Evolutionary conservation across 2,113 vertebrate species (phyloP), one percentile per base, ranked within the genome.

Genomic region (Columba livia): DNA sequence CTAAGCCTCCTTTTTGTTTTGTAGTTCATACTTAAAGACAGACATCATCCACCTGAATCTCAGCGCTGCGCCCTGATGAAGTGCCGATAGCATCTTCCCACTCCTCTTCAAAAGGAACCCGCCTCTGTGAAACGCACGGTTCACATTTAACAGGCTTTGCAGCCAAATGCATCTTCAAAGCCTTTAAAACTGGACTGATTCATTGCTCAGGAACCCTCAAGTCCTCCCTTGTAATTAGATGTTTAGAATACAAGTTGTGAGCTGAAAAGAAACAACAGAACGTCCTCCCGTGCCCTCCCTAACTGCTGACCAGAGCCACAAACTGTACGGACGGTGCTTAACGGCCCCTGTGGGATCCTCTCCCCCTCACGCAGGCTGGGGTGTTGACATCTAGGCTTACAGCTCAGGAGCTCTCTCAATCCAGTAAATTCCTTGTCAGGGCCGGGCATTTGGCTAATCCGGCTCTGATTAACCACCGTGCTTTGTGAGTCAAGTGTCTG

Each of bases 351-450:
- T 18, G 51, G 57, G 44, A 78, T 70, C 40, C 79, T 86, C 57
- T 78, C 64, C 61, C 48, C 32, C 65, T 54, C 53, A n/a, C 51
- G 50, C 1, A 84, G 53, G 31, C 75, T 32, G 40, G n/a, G 48
- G 28, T 71, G 77, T n/a, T 89, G 85, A 79, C 72, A 89, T 47
- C 79, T 11, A 69, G 5, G 70, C 58, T 79, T 93, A 90, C 88
- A 84, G 88, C 62, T 81, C 75, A 86, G 79, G 84, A 94, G 61
- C 40, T 81, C 79, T 85, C 80, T 86, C 73, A 90, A 77, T 87
- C 83, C 80, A 73, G 61, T 90, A 95, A 96, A 97, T 96, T 94
- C 95, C 90, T 93, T 50, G 80, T 92, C 93, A 97, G 78, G 95
- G 93, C 88, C 90, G 81, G 61, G 73, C 88, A 88, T 93, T 94